A percentile compares a stretch with the other conserved stretches of the same genome.
These are phyloP conservation scores for Vesta saturnalis DNA, from an alignment of 2,888 invertebrate species.

Conservation along the genomic window DNA sequence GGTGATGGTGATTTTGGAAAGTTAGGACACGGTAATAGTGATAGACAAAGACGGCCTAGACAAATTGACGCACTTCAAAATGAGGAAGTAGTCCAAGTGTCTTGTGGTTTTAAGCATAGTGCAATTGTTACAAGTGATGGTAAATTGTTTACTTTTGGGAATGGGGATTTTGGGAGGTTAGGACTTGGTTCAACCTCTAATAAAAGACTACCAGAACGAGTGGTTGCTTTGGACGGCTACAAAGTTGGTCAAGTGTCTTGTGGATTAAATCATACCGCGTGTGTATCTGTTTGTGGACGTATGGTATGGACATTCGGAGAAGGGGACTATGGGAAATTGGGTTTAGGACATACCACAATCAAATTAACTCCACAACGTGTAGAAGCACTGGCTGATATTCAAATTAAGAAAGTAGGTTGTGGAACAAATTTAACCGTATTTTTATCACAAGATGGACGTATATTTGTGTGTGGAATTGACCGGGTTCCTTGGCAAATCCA, in stretches of 20 bases:
- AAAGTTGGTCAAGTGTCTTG: slow-evolving; percentile 68
- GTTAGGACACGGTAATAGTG: slow-evolving; percentile 73
- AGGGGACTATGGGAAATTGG: slow-evolving; percentile 72
- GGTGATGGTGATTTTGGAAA: slow-evolving; percentile 75
- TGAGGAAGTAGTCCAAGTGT: slow-evolving; percentile 69
- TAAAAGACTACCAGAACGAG: slow-evolving; percentile 70
- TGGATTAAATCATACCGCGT: slow-evolving; percentile 72
- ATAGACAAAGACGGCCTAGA: slow-evolving; percentile 69
- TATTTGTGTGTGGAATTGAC: slow-evolving; percentile 71
- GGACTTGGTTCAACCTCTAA: slow-evolving; percentile 69
- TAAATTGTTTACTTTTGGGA: slow-evolving; percentile 72
- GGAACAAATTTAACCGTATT: slow-evolving; percentile 73
- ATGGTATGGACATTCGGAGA: slow-evolving; percentile 73
- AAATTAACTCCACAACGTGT: slow-evolving; percentile 65
- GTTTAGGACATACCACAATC: slow-evolving; percentile 62
- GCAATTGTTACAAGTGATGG: slow-evolving; percentile 72
- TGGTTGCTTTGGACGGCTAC: slow-evolving; percentile 64
- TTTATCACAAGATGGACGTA: slow-evolving; percentile 67
- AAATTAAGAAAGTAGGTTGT: slow-evolving; percentile 69
- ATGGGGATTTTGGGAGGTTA: slow-evolving; percentile 71
- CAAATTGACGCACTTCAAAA: slow-evolving; percentile 71
- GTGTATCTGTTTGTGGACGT: slow-evolving; percentile 67
- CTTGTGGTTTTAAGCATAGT: slow-evolving; percentile 73
- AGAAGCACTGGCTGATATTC: slow-evolving; percentile 65
- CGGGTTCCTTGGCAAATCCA: slow-evolving; percentile 68